phyloP scores from a whole-genome alignment of 1,140 invertebrate genomes.

The Lutraria rhynchaena region DNA sequence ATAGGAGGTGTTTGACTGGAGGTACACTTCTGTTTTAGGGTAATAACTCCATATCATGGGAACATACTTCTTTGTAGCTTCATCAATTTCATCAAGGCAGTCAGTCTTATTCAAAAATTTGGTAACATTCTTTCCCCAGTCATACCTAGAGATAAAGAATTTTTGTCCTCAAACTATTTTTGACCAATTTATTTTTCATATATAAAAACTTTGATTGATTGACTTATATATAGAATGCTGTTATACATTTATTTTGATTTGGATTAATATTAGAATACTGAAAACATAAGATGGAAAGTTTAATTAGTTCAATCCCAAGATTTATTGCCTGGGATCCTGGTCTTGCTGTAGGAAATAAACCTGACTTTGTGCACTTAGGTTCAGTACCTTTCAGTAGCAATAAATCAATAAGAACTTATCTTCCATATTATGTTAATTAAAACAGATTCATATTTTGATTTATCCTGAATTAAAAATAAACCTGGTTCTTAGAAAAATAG shows the following conservation, averaged over 20 bases:
- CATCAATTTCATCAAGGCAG: constrained; percentile 3
- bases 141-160: constrained; percentile 9
- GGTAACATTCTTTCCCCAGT: neutral
- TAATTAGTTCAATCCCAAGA: too few species aligned
- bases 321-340: too few species aligned
- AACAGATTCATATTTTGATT: neutral
- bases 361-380: too few species aligned
- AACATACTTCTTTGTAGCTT: neutral
- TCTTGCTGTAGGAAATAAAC: too few species aligned
- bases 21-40: constrained; percentile 10
- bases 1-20: constrained; percentile 38
- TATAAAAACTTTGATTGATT: neutral
- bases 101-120: constrained; percentile 22
- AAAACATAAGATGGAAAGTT: too few species aligned
- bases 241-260: neutral
- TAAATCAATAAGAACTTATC: neutral
- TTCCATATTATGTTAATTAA: neutral
- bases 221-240: neutral
- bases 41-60: constrained; percentile 64
- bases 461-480: neutral
- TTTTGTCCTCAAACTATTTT: neutral
- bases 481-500: neutral
- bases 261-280: neutral
- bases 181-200: neutral
- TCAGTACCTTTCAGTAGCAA: too few species aligned